Conservation (phyloP, 2,797 vertebrate genomes). For the Fratercula arctica region DNA sequence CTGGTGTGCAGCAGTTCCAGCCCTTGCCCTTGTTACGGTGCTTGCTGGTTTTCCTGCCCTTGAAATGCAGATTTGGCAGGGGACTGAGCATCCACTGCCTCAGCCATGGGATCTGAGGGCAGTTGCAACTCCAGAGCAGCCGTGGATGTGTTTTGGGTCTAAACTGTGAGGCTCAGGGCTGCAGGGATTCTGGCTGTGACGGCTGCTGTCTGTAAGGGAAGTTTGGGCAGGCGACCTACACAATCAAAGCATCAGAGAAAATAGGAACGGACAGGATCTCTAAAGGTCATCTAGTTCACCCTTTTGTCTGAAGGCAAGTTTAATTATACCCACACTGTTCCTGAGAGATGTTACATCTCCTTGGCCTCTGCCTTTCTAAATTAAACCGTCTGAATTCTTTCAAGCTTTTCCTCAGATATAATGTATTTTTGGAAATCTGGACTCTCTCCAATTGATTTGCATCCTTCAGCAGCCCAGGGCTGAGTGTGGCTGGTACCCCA, state of each 20-base stretch:
- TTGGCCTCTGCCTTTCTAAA: slow-evolving; percentile 5
- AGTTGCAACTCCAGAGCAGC: fast-evolving
- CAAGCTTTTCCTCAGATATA: neutral
- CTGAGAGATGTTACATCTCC: neutral
- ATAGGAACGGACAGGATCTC: neutral
- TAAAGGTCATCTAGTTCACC: neutral
- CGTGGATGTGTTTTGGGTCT: neutral
- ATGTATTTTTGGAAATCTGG: neutral
- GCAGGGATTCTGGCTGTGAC: neutral
- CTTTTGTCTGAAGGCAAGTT: neutral
- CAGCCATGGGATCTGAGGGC: neutral
- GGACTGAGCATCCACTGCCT: neutral
- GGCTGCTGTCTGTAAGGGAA: neutral
- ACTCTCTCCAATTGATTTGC: neutral
- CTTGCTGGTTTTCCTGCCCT: neutral
- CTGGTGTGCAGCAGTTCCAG: neutral
- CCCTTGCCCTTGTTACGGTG: fast-evolving
- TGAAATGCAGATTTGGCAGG: neutral
- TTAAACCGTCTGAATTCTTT: slow-evolving; percentile 22
- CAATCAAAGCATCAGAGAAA: neutral
- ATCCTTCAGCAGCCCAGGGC: neutral
- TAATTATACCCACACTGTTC: slow-evolving; percentile 16
- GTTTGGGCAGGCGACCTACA: neutral
- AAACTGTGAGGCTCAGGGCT: neutral
- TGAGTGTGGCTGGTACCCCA: neutral